Evolutionary conservation across 2,888 invertebrate species (phyloP).

Genomic region (Lasioglossum leucozonium): DNA sequence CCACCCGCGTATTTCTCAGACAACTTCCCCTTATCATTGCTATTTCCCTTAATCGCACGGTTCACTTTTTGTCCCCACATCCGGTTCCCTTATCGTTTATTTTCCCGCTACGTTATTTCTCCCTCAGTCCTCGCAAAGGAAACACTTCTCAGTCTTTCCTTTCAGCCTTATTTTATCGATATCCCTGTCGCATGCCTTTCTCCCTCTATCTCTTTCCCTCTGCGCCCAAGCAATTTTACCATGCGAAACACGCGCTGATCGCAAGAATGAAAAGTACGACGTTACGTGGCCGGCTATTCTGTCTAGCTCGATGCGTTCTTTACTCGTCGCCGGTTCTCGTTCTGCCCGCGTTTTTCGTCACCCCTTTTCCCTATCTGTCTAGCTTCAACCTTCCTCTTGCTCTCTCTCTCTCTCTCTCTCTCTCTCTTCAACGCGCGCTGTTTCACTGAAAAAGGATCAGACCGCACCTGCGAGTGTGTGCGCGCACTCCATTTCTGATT

Average conservation of each 20-base stretch:
- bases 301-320: constrained; percentile 59
- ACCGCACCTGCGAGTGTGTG: not conserved
- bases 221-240: constrained; percentile 9
- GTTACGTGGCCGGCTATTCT: constrained; percentile 54
- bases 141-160: constrained; percentile 1
- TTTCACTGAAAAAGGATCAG: not conserved
- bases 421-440: not conserved
- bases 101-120: not conserved
- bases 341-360: constrained; percentile 27
- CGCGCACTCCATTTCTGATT: constrained; percentile 26
- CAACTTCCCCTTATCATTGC: not conserved
- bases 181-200: not conserved
- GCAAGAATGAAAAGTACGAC: constrained; percentile 61
- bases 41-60: not conserved
- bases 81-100: not conserved
- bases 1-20: not conserved
- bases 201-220: not conserved
- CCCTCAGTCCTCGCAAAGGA: not conserved
- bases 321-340: constrained; percentile 21
- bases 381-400: not conserved
- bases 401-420: not conserved
- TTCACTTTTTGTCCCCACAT: not conserved
- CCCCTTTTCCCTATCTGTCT: not conserved
- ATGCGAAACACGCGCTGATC: constrained; percentile 50
- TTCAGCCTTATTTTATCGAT: not conserved